A percentile compares a stretch with the other conserved stretches of the same genome.
Conservation (phyloP, 2,797 vertebrate species). For the Chaetodon trifasciatus region DNA sequence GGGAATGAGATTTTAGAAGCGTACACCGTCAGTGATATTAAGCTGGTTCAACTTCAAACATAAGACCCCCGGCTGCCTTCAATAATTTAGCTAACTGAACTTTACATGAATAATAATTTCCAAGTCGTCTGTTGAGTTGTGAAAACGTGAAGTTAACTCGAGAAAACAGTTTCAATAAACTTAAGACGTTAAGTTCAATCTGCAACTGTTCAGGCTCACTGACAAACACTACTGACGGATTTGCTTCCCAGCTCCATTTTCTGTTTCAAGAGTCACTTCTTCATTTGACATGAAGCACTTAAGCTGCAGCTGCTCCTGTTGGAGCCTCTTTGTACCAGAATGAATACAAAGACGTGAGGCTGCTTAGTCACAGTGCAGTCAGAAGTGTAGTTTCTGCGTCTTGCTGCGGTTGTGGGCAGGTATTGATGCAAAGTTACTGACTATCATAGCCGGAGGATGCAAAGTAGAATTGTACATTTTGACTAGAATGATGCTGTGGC, state of each 20-base stretch:
- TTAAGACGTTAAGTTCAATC: neutral
- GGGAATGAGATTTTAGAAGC: slow-evolving; percentile 1
- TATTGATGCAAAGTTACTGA: neutral
- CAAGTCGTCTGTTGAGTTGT: neutral
- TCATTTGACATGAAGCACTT: neutral
- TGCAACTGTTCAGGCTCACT: no score
- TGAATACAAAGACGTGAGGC: neutral
- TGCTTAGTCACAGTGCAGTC: neutral
- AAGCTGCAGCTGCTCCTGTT: neutral
- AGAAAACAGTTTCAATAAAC: neutral
- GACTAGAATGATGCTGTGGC: slow-evolving; percentile 2
- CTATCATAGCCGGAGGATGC: neutral
- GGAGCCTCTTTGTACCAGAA: neutral
- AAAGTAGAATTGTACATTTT: neutral
- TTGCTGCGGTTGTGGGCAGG: neutral
- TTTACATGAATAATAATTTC: neutral
- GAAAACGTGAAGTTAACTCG: neutral
- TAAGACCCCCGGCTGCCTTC: neutral
- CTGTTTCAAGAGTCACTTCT: neutral
- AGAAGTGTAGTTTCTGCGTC: neutral
- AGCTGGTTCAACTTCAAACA: neutral
- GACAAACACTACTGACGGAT: neutral
- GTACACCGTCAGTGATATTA: neutral
- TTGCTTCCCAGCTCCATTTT: neutral
- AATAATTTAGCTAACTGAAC: neutral